These are phyloP conservation scores for Drosophila glabriapex DNA, from an alignment of 2,888 invertebrate species.

Conservation along the genomic window DNA sequence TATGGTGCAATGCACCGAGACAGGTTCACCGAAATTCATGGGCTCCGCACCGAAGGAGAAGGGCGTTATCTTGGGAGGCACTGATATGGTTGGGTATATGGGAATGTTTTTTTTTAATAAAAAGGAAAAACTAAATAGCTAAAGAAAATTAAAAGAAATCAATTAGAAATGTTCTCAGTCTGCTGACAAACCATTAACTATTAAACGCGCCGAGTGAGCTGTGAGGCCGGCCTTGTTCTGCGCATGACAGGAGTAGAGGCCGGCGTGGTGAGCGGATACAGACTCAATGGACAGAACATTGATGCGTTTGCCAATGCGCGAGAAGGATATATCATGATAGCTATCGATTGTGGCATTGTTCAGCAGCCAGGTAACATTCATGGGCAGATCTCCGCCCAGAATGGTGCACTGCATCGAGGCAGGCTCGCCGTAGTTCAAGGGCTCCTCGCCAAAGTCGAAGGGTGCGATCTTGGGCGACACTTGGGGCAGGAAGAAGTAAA, in stretches of 20 bases:
- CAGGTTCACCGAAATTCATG: conserved; percentile 89
- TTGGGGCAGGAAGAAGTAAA: conserved; percentile 52
- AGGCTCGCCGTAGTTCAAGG: conserved; percentile 88
- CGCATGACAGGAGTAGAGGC: conserved; percentile 90
- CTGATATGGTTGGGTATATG: conserved; percentile 45
- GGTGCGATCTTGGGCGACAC: conserved; percentile 87
- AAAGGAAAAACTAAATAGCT: conserved; percentile 10
- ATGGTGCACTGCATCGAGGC: conserved; percentile 88
- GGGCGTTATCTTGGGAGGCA: conserved; percentile 87
- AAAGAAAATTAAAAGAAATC: conserved; percentile 15
- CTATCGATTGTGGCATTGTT: conserved; percentile 85
- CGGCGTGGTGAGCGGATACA: conserved; percentile 87
- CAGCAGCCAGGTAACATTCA: conserved; percentile 88
- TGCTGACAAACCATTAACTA: conserved; percentile 87
- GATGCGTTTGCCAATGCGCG: conserved; percentile 88
- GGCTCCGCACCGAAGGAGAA: conserved; percentile 91
- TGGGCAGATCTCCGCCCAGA: conserved; percentile 88
- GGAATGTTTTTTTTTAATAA: neutral
- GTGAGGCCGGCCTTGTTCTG: conserved; percentile 88
- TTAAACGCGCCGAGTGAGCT: conserved; percentile 87
- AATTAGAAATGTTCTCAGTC: neutral
- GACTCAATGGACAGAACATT: conserved; percentile 88
- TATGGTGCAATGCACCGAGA: conserved; percentile 88
- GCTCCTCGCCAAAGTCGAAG: conserved; percentile 88
- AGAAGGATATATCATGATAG: conserved; percentile 86